Percentiles rank a stretch among this genome's conserved stretches.
Conservation (phyloP, 2,797 vertebrate species). For the Varecia variegata region DNA sequence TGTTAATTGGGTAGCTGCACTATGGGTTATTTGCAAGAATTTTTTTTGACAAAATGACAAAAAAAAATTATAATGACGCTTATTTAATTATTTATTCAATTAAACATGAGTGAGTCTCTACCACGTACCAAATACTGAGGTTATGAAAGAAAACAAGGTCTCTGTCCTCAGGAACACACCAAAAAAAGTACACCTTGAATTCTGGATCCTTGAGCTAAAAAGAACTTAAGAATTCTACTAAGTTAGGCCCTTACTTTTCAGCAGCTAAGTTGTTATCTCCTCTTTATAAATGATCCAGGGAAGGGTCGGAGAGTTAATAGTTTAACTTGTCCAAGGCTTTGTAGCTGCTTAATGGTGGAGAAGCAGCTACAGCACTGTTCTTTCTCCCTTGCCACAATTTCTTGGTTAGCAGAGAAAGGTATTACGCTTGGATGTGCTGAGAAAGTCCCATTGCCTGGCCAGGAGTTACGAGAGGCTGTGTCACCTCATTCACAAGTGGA, state of each 20-base stretch:
- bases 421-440: neutral
- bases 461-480: neutral
- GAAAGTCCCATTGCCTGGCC: neutral
- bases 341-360: neutral
- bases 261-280: neutral
- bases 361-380: neutral
- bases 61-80: neutral
- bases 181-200: neutral
- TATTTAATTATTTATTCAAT: conserved; percentile 36
- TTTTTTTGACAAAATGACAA: conserved; percentile 22
- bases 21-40: conserved; percentile 18
- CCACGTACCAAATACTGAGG: neutral
- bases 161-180: neutral
- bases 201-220: neutral
- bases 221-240: neutral
- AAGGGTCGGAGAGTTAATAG: neutral
- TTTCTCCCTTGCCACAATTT: neutral
- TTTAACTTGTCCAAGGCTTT: neutral
- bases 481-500: neutral
- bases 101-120: neutral
- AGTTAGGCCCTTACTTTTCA: neutral
- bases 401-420: neutral
- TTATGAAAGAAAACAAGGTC: neutral
- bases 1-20: neutral
- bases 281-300: neutral